phyloP scores from a whole-genome alignment of 2,113 vertebrate species.

The Limnothrissa miodon region DNA sequence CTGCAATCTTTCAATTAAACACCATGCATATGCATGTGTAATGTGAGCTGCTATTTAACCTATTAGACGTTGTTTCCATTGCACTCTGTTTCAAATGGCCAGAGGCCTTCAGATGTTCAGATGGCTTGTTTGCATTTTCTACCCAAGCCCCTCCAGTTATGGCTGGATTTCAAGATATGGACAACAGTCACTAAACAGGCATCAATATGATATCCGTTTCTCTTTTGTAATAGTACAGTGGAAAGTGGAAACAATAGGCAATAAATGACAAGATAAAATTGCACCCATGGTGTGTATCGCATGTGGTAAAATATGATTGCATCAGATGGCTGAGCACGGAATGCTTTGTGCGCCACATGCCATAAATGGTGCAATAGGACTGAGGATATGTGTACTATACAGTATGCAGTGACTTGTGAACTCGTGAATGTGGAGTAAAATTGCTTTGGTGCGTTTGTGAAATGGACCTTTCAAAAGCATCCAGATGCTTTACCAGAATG shows the following conservation, averaged over 20 bases:
- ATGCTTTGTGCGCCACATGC: background rate
- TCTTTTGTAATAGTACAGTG: background rate
- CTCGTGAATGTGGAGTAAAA: background rate
- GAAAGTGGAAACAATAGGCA: background rate
- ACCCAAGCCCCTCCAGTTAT: background rate
- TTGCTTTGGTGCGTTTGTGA: background rate
- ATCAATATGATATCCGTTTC: background rate
- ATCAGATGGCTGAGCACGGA: background rate
- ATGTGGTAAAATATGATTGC: background rate
- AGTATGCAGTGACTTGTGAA: background rate
- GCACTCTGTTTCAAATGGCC: background rate
- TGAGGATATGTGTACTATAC: background rate
- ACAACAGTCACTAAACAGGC: background rate
- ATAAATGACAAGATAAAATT: conserved; percentile 1
- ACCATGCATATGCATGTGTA: background rate
- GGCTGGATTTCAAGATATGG: background rate
- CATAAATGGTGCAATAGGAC: background rate
- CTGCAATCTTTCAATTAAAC: conserved; percentile 7
- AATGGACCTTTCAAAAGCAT: conserved; percentile 16
- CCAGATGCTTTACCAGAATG: background rate
- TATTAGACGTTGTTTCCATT: background rate
- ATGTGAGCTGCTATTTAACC: background rate
- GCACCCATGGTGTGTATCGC: background rate
- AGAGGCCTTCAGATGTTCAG: background rate
- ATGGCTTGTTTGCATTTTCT: background rate